Base-by-base conservation (phyloP, 2,113 vertebrate species). In the Morone saxatilis region DNA sequence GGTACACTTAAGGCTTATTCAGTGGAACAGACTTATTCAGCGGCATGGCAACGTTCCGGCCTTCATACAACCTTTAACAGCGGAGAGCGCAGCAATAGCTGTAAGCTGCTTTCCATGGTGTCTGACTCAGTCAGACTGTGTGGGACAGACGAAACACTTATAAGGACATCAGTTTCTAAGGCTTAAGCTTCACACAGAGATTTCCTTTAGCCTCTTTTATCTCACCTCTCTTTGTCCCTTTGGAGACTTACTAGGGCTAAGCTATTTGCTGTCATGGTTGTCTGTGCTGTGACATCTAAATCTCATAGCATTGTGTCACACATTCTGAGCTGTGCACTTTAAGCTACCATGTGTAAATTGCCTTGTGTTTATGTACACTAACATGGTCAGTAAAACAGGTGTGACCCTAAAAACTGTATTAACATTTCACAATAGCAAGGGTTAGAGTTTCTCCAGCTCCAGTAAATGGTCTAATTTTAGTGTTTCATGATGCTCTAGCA, bases 51-150 rank as follows among this genome's bases (percentile, higher is more conserved):
- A 73, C 70, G 48, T 78, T 61, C 51, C 78, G 67, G 65, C 65
- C 59, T 56, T 68, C 66, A 82, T 84, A 75, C 86, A 86, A 90
- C 92, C 86, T 90, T 89, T 91, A 85, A 91, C 86, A 89, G 86
- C 84, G 76, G 71, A 90, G 70, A 85, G 87, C 40, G 45, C 56
- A 76, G 86, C 90, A 93, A 93, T 88, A 76, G 86, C 80, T 90
- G 63, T 94, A 93, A 93, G 91, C 92, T 71, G 84, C 90, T 94
- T 94, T 92, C 77, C 85, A 84, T 79, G 81, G 89, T 92, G 90
- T 88, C 85, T 93, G 88, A 88, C 78, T 91, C 79, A 83, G 81
- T 84, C 82, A 75, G 81, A 71, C 84, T 87, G 88, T 86, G 84
- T 87, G 83, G 88, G 86, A 88, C 90, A 88, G 83, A 85, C 61